A percentile compares a stretch with the other conserved stretches of the same genome.
Evolutionary conservation across 2,113 vertebrate species (phyloP).

Genomic region (Vulpes ferrilata): DNA sequence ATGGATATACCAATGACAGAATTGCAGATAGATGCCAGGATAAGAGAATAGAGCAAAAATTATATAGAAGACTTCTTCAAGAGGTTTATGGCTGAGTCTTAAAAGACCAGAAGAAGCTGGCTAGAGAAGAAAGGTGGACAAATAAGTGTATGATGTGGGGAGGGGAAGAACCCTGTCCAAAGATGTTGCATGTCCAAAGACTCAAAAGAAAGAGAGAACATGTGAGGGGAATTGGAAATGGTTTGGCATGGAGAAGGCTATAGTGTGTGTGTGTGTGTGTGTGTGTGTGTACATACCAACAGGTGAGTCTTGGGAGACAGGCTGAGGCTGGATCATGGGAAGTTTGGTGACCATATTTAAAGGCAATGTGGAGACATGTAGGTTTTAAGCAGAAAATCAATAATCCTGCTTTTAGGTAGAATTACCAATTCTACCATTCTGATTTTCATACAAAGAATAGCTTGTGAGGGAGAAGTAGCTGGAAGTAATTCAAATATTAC

Average conservation of each 20-base stretch:
- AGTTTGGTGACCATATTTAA: not conserved
- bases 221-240: not conserved
- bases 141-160: not conserved
- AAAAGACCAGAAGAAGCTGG: not conserved
- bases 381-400: not conserved
- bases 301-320: not conserved
- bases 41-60: not conserved
- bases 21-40: not conserved
- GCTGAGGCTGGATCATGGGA: not conserved
- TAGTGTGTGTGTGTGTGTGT: not conserved
- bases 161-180: rapidly evolving
- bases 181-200: not conserved
- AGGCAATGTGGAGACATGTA: not conserved
- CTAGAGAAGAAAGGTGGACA: not conserved
- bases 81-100: not conserved
- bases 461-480: not conserved
- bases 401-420: not conserved
- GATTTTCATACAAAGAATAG: not conserved
- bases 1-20: not conserved
- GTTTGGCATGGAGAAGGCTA: not conserved
- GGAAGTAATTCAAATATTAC: not conserved
- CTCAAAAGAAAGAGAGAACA: not conserved
- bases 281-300: too few relatives aligned
- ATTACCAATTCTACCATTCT: not conserved
- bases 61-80: not conserved